phyloP scores from a whole-genome alignment of 1,140 invertebrate species.

The Triops cancriformis region DNA sequence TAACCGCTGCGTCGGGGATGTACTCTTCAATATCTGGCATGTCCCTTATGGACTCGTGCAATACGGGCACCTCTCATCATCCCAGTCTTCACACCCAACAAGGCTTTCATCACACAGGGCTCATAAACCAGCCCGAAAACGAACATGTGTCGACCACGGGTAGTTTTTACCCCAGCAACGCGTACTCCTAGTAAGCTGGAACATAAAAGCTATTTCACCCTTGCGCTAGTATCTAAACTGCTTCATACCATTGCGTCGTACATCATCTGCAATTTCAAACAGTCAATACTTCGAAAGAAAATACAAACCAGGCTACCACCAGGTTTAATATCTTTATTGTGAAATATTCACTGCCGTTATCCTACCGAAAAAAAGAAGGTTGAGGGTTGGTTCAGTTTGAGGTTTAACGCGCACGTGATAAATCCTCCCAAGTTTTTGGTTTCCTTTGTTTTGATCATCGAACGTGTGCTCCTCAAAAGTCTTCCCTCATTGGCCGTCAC shows the following conservation, averaged over 20 bases:
- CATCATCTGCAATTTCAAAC: too few species aligned
- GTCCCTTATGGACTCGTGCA: not conserved
- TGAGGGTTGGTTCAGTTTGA: not conserved
- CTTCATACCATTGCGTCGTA: too few species aligned
- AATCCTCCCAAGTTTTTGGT: not conserved
- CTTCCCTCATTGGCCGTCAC: not conserved
- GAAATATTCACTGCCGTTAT: not conserved
- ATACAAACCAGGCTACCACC: too few species aligned
- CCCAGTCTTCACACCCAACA: not conserved
- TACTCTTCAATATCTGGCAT: not conserved
- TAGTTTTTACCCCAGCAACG: not conserved
- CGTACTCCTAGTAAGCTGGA: not conserved
- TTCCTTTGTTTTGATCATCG: not conserved
- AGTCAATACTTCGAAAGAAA: too few species aligned
- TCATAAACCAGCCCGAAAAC: not conserved
- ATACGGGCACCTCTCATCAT: not conserved
- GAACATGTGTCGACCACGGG: constrained; percentile 7
- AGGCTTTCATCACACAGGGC: not conserved
- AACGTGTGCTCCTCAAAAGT: not conserved
- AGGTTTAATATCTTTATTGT: too few species aligned
- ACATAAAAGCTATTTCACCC: too few species aligned
- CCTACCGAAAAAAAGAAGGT: not conserved
- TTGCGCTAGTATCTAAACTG: too few species aligned
- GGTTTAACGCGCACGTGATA: not conserved
- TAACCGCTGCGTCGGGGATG: not conserved